phyloP scores from a whole-genome alignment of 2,888 invertebrate species.

The Drosophila lacicola region DNA sequence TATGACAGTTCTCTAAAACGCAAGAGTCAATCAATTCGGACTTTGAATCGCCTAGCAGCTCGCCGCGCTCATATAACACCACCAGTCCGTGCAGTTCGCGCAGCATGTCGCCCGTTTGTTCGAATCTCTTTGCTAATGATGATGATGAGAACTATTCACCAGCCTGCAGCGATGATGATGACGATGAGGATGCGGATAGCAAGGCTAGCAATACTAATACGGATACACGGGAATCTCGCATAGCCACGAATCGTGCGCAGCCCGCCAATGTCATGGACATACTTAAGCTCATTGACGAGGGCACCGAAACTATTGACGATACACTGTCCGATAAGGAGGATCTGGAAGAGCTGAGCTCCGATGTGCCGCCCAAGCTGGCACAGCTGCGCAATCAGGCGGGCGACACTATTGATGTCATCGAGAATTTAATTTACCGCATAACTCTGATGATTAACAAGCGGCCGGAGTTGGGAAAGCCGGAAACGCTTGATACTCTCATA shows the following conservation, averaged over 20 bases:
- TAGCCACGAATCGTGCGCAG: constrained; percentile 61
- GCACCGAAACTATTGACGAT: constrained; percentile 81
- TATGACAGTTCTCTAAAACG: constrained; percentile 72
- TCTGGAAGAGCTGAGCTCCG: constrained; percentile 79
- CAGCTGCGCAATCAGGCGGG: constrained; percentile 64
- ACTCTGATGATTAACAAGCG: constrained; percentile 82
- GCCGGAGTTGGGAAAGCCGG: constrained; percentile 81
- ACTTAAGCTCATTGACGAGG: constrained; percentile 82
- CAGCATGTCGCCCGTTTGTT: constrained; percentile 82
- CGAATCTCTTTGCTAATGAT: constrained; percentile 63
- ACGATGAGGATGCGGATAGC: constrained; percentile 78
- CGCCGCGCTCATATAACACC: constrained; percentile 80
- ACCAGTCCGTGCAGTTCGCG: constrained; percentile 84
- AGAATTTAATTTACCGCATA: constrained; percentile 82
- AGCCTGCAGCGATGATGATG: constrained; percentile 85
- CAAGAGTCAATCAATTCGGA: constrained; percentile 73
- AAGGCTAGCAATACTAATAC: constrained; percentile 11
- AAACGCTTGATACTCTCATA: constrained; percentile 82
- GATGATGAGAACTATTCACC: constrained; percentile 84
- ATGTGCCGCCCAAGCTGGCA: constrained; percentile 74
- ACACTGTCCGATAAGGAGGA: constrained; percentile 83
- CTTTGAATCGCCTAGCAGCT: constrained; percentile 83
- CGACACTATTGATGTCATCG: constrained; percentile 82
- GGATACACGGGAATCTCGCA: constrained; percentile 61
- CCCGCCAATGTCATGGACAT: constrained; percentile 75